Evolutionary conservation across 2,113 vertebrate genomes (phyloP), one percentile per base, ranked within the genome.

Genomic region (Herpailurus yagouaroundi): DNA sequence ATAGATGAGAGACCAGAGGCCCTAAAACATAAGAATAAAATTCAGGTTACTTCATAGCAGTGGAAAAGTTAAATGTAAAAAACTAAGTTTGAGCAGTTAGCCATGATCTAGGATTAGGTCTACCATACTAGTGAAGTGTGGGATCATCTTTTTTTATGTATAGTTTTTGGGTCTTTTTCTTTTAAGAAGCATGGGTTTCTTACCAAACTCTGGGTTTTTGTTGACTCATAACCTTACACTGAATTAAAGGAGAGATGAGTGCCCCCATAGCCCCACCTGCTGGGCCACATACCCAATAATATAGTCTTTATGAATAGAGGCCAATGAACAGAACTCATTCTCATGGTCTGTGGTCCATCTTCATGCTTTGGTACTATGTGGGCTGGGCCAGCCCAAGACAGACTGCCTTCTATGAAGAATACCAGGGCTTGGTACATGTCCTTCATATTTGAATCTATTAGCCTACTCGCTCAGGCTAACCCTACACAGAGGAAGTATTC

Each of bases 171-270:
- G 50, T 23, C 11, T 33, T 11, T 91, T 95, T 86, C 38, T 41
- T 92, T 95, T 80, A 15, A 45, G 36, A 85, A 95, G 87, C 83
- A 12, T 45, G n/a, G 7, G 2, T 81, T 92, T 86, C 86, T 97
- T 21, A 84, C 82, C 11, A 92, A 64, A 80, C 23, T 57, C 9
- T 52, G 50, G 29, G 36, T 38, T 91, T 89, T 83, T 82, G 15
- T 83, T 82, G 38, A 74, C 21, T 74, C 52, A 69, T 33, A 57
- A 71, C 3, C 60, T 95, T 69, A 81, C 12, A 77, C 8, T 82
- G 48, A 79, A 21, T 45, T 79, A 71, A 81, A 74, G 16, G 16
- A 36, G 12, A 90, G n/a, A 88, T 71, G 16, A 57, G 11, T 4
- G 13, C 10, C 48, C 36, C 69, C 6, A 1, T 14, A 7, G 23